Percentiles rank a stretch among this genome's conserved stretches.
Evolutionary conservation across 2,888 invertebrate species (phyloP).

Genomic region (Scelioninae gen. 1): DNA sequence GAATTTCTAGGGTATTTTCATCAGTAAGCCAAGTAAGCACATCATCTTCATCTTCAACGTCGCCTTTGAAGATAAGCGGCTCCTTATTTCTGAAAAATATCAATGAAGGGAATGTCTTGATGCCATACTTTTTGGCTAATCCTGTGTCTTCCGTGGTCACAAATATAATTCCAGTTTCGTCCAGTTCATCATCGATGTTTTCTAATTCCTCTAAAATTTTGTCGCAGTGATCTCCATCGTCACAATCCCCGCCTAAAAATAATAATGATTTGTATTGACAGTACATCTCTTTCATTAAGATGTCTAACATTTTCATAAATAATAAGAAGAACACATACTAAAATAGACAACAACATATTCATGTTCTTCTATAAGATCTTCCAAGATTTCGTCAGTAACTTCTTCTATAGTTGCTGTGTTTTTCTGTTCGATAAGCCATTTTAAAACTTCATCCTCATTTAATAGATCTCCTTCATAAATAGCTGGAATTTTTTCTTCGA

Average conservation of each 20-base stretch:
- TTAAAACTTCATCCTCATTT: conserved; percentile 96
- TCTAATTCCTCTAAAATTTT: conserved; percentile 93
- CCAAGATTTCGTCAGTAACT: conserved; percentile 95
- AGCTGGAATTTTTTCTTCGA: conserved; percentile 95
- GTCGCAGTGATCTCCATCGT: conserved; percentile 94
- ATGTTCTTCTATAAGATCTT: conserved; percentile 93
- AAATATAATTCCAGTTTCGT: conserved; percentile 96
- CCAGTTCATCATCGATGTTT: conserved; percentile 96
- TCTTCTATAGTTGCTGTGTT: conserved; percentile 96
- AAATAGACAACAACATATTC: conserved; percentile 98
- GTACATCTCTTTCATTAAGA: no score
- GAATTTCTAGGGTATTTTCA: conserved; percentile 94
- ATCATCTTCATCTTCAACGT: conserved; percentile 95
- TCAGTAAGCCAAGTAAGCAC: conserved; percentile 96
- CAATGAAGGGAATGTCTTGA: conserved; percentile 93
- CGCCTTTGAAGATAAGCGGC: conserved; percentile 92
- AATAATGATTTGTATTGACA: no score
- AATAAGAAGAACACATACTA: conserved; percentile 88
- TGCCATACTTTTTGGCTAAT: conserved; percentile 93
- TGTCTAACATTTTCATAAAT: conserved; percentile 4
- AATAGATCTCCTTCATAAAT: conserved; percentile 95
- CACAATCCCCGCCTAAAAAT: conserved; percentile 90
- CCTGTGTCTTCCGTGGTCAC: conserved; percentile 94
- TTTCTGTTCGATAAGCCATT: conserved; percentile 95
- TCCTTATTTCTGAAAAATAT: conserved; percentile 97